phyloP scores from a whole-genome alignment of 2,797 vertebrate species.

The Alosa sapidissima region DNA sequence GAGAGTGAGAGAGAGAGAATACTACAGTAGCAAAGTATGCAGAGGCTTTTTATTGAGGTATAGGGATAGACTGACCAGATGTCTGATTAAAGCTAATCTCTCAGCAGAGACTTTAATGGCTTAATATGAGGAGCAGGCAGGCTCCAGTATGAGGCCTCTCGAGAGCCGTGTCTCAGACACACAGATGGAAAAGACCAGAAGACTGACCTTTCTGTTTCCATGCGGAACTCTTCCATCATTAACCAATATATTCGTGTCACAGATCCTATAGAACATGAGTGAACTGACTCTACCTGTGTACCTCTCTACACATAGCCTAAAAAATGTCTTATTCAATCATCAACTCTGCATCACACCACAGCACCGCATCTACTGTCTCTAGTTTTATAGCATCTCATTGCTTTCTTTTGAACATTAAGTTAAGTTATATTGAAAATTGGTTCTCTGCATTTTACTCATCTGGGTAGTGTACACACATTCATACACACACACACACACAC shows the following conservation, averaged over 20 bases:
- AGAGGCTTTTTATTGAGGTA: conserved; percentile 31
- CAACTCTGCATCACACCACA: too few species aligned
- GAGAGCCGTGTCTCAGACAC: neutral
- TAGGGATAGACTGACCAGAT: conserved; percentile 49
- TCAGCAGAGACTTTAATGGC: conserved; percentile 44
- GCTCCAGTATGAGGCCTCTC: conserved; percentile 39
- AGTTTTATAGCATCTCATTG: too few species aligned
- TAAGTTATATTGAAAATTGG: too few species aligned
- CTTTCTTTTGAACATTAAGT: too few species aligned
- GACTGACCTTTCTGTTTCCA: neutral
- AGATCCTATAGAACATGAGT: too few species aligned
- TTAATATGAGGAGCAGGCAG: conserved; percentile 68
- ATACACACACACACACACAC: too few species aligned
- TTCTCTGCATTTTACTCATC: too few species aligned
- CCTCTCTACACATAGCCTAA: too few species aligned
- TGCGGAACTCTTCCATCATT: neutral
- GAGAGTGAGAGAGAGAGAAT: neutral
- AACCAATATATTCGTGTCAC: neutral
- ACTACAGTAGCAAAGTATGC: conserved; percentile 11
- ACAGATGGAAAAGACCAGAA: neutral
- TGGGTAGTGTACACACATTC: too few species aligned
- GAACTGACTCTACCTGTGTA: too few species aligned
- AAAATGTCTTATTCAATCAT: too few species aligned
- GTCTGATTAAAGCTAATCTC: conserved; percentile 69
- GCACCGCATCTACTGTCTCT: neutral